phyloP scores from a whole-genome alignment of 23 tunicate genomes.

The Corella eumyota region DNA sequence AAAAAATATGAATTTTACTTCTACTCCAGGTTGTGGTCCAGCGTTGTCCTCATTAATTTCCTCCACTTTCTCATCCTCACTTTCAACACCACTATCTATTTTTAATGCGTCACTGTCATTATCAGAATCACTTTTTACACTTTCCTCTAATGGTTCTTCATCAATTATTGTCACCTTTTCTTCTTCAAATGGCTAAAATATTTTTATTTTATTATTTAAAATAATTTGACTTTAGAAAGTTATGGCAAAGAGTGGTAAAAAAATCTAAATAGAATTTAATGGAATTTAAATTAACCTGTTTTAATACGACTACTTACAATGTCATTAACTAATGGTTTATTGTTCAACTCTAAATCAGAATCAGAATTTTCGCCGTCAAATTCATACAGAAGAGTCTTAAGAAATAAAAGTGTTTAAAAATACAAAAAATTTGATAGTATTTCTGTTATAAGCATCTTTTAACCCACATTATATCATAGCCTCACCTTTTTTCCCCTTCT shows the following conservation, averaged over 20 bases:
- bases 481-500: conserved; percentile 40
- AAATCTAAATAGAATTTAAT: background rate
- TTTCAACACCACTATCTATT: too few species aligned
- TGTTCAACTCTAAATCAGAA: conserved; percentile 13
- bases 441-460: too few species aligned
- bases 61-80: too few species aligned
- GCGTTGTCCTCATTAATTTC: too few species aligned
- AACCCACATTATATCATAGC: too few species aligned
- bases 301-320: conserved; percentile 6
- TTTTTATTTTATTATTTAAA: background rate
- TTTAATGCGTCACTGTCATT: too few species aligned
- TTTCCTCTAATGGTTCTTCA: conserved; percentile 13
- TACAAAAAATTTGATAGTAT: too few species aligned
- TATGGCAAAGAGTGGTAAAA: background rate
- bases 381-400: conserved; percentile 16
- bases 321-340: background rate
- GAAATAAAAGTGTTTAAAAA: too few species aligned
- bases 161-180: conserved; percentile 74
- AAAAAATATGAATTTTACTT: background rate
- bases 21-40: background rate
- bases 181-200: conserved; percentile 58
- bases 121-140: too few species aligned
- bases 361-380: conserved; percentile 21
- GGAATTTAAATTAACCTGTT: background rate
- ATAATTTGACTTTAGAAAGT: background rate